Base-by-base conservation (phyloP, 1,140 invertebrate species). In the Elysia chlorotica region DNA sequence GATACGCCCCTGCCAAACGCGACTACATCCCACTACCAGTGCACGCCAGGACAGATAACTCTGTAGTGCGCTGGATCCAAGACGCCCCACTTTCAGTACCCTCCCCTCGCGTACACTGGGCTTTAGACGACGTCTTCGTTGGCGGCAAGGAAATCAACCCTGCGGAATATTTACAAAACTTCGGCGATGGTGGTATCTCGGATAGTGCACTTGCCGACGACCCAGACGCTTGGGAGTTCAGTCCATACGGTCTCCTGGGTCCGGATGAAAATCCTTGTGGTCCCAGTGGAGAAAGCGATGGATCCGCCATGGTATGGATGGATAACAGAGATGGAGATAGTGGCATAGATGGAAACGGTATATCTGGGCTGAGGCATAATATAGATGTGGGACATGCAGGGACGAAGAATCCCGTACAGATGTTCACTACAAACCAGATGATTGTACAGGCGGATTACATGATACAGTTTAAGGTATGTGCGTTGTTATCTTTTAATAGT, bases 51-150 rank as follows among this genome's bases (percentile, higher is more conserved):
- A 85, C 85, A 33, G 70, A 79, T 3, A 83, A 79, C 67, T 87
- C 87, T 19, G 73, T 80, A 5, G 76, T 88, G 19, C 81, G 87
- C 59, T 89, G 86, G 86, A 84, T 83, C 81, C 86, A 87, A 66
- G 57, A 81, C 1, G 31, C 81, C 57, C 75, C 66, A 76, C 73
- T 72, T 67, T 72, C 73, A 67, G 65, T 69, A 25, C 68, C 79
- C 23, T 73, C 78, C 5, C 82, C 84, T n/a, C 78, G 79, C 5
- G 83, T 85, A 23, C 79, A 82, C 23, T 89, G 88, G 88, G 84
- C 88, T 28, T 74, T 89, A 10, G 87, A 88, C 78, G 87, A 89
- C 70, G 80, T 89, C 19, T 89, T 87, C 74, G 82, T 89, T 41
- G 88, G 88, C 28, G 88, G 88, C 0, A 81, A 78, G 5, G 87